Percentiles rank a stretch among this genome's conserved stretches.
Conservation (phyloP, 2,888 invertebrate genomes). For the Conus canariensis region DNA sequence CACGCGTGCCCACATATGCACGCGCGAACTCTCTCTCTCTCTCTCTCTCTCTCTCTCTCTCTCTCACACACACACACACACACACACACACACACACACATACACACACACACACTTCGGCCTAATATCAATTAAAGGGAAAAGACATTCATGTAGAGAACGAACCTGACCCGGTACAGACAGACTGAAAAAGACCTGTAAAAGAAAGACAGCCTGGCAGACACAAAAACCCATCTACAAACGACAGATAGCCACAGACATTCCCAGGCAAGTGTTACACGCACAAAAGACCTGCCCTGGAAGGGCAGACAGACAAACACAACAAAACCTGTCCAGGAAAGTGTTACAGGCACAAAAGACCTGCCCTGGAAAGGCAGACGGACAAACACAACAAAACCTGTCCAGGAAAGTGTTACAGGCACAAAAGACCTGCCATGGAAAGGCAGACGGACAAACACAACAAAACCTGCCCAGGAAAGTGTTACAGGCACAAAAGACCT, state of each 20-base stretch:
- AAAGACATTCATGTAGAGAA: not conserved
- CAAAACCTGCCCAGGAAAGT: not conserved
- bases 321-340: not conserved
- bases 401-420: not conserved
- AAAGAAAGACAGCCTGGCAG: not conserved
- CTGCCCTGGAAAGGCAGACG: not conserved
- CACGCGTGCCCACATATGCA: not conserved
- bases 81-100: not conserved
- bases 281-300: not conserved
- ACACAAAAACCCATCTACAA: not conserved
- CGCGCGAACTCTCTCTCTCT: too few relatives aligned
- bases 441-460: not conserved
- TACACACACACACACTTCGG: not conserved
- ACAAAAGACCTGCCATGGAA: not conserved
- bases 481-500: not conserved
- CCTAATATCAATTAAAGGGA: not conserved
- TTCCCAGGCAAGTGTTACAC: not conserved
- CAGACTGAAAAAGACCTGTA: not conserved
- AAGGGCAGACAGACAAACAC: not conserved
- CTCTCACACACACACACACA: not conserved
- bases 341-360: not conserved
- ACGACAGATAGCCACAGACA: not conserved
- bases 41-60: too few relatives aligned
- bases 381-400: not conserved
- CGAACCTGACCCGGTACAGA: not conserved